Percentiles rank a stretch among this genome's conserved stretches.
Evolutionary conservation across 2,888 invertebrate genomes (phyloP).

Genomic region (Dichetophora obliterata): DNA sequence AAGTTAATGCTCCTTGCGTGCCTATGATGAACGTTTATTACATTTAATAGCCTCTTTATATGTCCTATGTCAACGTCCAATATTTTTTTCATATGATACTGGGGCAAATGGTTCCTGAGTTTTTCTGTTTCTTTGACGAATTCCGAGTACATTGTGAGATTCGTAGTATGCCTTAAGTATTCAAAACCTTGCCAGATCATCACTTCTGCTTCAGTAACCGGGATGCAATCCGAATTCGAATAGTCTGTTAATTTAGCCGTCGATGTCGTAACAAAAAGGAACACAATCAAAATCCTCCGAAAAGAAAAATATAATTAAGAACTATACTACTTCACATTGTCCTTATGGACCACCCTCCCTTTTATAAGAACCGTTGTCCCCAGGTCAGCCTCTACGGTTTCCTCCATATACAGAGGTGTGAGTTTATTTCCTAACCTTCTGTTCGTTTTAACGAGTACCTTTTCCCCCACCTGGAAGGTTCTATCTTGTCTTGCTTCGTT

Average conservation of each 20-base stretch:
- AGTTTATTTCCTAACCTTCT: conserved; percentile 37
- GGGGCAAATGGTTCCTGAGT: conserved; percentile 35
- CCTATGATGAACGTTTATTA: conserved; percentile 36
- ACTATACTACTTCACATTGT: neutral
- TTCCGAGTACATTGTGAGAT: conserved; percentile 32
- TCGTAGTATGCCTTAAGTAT: conserved; percentile 37
- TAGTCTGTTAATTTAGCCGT: conserved; percentile 36
- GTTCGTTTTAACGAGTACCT: conserved; percentile 40
- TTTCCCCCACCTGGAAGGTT: conserved; percentile 42
- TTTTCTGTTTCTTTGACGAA: conserved; percentile 28
- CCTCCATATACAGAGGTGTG: conserved; percentile 18
- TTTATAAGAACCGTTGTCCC: conserved; percentile 38
- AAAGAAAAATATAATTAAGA: neutral
- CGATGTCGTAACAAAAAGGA: neutral
- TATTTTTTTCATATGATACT: conserved; percentile 43
- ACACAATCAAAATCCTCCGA: neutral
- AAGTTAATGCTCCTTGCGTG: conserved; percentile 45
- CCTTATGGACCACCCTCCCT: conserved; percentile 34
- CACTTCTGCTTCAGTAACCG: conserved; percentile 31
- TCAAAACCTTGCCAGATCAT: conserved; percentile 32
- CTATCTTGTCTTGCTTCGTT: conserved; percentile 42
- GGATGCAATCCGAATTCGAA: conserved; percentile 38
- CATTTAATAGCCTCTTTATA: conserved; percentile 40
- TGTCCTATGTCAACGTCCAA: conserved; percentile 38
- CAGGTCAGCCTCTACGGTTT: conserved; percentile 36